A percentile compares a stretch with the other conserved stretches of the same genome.
Evolutionary conservation across 2,113 vertebrate genomes (phyloP).

Genomic region (Rhinogobius similis): DNA sequence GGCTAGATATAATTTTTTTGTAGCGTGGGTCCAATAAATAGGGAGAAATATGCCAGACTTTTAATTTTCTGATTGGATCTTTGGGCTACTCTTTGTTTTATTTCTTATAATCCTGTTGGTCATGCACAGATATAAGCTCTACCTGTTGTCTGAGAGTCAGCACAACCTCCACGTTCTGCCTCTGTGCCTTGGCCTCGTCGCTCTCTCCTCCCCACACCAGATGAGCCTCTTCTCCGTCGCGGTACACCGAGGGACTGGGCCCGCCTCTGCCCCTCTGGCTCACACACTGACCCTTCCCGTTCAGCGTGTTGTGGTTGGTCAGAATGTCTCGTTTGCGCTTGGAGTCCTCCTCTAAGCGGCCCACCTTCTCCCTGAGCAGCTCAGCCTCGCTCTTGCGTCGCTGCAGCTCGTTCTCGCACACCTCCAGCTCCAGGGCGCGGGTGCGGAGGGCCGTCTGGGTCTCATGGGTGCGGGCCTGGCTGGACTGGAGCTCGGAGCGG

Average conservation of each 20-base stretch:
- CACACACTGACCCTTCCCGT: constrained; percentile 66
- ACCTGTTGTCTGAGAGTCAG: constrained; percentile 82
- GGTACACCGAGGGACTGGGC: constrained; percentile 69
- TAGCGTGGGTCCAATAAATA: too few relatives aligned
- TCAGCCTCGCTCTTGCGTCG: constrained; percentile 91
- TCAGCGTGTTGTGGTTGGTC: constrained; percentile 36
- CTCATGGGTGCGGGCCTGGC: constrained; percentile 84
- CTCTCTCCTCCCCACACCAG: constrained; percentile 79
- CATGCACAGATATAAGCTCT: neutral
- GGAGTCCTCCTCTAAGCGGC: constrained; percentile 86
- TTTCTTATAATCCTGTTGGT: neutral
- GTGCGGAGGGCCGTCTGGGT: constrained; percentile 85
- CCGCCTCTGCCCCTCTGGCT: constrained; percentile 60
- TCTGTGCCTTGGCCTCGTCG: constrained; percentile 84
- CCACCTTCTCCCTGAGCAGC: constrained; percentile 88
- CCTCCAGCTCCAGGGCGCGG: constrained; percentile 90
- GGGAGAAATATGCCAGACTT: too few relatives aligned
- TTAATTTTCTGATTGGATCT: too few relatives aligned
- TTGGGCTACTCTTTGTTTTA: too few relatives aligned
- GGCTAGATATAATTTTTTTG: too few relatives aligned
- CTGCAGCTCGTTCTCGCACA: constrained; percentile 94
- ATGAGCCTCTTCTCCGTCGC: constrained; percentile 77
- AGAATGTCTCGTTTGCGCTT: constrained; percentile 78
- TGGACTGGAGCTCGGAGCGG: constrained; percentile 85
- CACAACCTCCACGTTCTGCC: constrained; percentile 75